Conservation (phyloP, 2,113 vertebrate species). For the Syngnathus floridae region DNA sequence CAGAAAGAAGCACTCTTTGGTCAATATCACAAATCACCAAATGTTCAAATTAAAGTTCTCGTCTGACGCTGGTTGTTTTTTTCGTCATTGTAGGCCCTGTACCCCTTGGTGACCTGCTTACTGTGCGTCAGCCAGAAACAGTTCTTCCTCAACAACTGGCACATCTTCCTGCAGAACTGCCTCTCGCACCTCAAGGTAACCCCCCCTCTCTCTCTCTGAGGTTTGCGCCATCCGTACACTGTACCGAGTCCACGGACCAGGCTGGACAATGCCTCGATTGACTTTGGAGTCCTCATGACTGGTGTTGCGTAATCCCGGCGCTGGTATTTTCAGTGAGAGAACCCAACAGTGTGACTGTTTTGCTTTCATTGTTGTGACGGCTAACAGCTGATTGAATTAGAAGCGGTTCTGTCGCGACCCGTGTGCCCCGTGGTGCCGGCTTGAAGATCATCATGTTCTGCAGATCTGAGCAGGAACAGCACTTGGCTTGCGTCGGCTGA, state of each 20-base stretch:
- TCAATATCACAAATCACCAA: conserved; percentile 48
- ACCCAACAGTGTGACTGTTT: background rate
- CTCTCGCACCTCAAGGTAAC: conserved; percentile 98
- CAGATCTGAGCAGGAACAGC: conserved; percentile 55
- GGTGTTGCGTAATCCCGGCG: conserved; percentile 17
- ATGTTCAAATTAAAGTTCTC: no score
- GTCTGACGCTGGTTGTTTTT: background rate
- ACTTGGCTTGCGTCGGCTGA: conserved; percentile 45
- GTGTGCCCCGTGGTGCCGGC: conserved; percentile 50
- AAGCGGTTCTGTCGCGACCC: conserved; percentile 15
- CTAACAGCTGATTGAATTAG: conserved; percentile 5
- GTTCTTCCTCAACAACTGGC: conserved; percentile 99
- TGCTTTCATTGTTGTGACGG: background rate
- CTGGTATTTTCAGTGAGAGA: conserved; percentile 5
- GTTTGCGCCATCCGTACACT: background rate
- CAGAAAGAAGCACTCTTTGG: conserved; percentile 98
- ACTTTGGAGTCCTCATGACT: conserved; percentile 35
- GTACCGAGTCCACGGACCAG: conserved; percentile 15
- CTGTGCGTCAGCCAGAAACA: conserved; percentile 99
- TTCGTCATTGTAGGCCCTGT: conserved; percentile 79
- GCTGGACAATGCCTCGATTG: conserved; percentile 13
- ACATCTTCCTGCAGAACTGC: conserved; percentile 99
- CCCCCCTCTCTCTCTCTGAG: background rate
- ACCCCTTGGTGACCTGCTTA: conserved; percentile 96
- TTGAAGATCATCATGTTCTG: conserved; percentile 39